A percentile compares a stretch with the other conserved stretches of the same genome.
These are phyloP conservation scores for Pyralis farinalis DNA, from an alignment of 2,888 invertebrate species.

Conservation along the genomic window DNA sequence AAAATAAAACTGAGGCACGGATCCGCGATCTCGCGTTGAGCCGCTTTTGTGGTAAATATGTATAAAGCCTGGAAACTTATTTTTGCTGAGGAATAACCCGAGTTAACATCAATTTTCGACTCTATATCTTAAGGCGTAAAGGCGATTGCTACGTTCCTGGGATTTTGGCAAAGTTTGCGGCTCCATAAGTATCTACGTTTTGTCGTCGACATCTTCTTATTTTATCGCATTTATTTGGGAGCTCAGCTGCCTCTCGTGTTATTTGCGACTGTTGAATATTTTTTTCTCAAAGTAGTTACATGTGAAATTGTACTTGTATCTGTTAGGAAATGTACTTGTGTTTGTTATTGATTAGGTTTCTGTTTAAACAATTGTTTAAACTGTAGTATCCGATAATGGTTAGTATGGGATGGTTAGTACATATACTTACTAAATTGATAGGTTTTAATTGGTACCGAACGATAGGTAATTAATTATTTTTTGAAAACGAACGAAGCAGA, in stretches of 20 bases:
- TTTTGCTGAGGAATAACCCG: conserved; percentile 2
- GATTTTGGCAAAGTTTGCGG: conserved; percentile 28
- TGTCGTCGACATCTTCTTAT: conserved; percentile 75
- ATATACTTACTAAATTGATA: neutral
- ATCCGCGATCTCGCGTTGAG: conserved; percentile 77
- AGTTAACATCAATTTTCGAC: conserved; percentile 26
- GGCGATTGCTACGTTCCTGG: conserved; percentile 12
- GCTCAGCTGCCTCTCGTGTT: conserved; percentile 73
- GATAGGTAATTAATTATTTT: too few relatives aligned
- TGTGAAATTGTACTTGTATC: conserved; percentile 19
- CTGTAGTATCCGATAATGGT: too few relatives aligned
- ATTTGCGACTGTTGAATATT: conserved; percentile 59
- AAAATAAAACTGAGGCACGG: conserved; percentile 77
- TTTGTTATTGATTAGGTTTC: too few relatives aligned
- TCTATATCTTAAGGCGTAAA: conserved; percentile 25
- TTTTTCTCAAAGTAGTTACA: conserved; percentile 27
- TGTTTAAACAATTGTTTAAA: too few relatives aligned
- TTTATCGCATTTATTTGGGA: conserved; percentile 75
- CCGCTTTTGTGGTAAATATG: conserved; percentile 81
- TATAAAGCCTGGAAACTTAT: conserved; percentile 61
- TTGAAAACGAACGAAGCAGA: too few relatives aligned
- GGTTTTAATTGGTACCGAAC: too few relatives aligned
- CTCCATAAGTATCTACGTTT: conserved; percentile 72
- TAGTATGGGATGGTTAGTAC: too few relatives aligned
- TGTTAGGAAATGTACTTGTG: conserved; percentile 12